Evolutionary conservation across 2,888 invertebrate genomes (phyloP).

Genomic region (Tillus elongatus): DNA sequence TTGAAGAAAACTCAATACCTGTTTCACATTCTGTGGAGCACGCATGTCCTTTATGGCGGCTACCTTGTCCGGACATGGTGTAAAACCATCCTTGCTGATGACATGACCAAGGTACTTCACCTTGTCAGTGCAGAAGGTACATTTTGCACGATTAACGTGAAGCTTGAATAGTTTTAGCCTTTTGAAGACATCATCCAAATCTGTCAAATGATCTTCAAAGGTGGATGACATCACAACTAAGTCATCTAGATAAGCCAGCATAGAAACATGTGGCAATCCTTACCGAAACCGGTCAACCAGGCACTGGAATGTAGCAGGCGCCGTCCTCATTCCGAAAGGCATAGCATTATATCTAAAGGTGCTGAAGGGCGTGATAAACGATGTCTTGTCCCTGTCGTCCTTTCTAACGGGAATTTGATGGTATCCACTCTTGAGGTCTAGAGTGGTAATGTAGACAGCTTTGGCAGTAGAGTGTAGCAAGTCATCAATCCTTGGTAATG

Average conservation of each 20-base stretch:
- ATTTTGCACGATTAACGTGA: constrained; percentile 14
- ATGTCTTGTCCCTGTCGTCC: constrained; percentile 31
- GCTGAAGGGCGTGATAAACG: constrained; percentile 18
- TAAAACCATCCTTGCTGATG: too few relatives aligned
- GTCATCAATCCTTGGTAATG: too few relatives aligned
- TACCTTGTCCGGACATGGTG: constrained; percentile 18
- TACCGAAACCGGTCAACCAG: constrained; percentile 16
- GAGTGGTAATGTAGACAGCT: too few relatives aligned
- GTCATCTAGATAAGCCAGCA: constrained; percentile 15
- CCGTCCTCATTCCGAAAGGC: constrained; percentile 16
- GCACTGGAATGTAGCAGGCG: constrained; percentile 16
- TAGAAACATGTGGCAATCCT: constrained; percentile 8
- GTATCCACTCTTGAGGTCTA: too few relatives aligned
- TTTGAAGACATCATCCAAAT: constrained; percentile 10
- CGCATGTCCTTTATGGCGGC: constrained; percentile 16
- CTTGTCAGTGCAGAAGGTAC: constrained; percentile 10
- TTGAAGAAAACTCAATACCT: constrained; percentile 20
- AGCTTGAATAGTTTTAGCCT: too few relatives aligned
- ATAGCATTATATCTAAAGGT: constrained; percentile 15
- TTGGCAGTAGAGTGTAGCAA: too few relatives aligned
- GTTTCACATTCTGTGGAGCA: constrained; percentile 19
- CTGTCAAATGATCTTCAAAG: constrained; percentile 13
- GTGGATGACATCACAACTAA: constrained; percentile 15
- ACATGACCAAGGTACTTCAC: constrained; percentile 15
- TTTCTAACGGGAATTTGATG: too few relatives aligned